Percentiles rank a stretch among this genome's conserved stretches.
Conservation (phyloP, 92 coral and sea anemone genomes). For the Porites rus region DNA sequence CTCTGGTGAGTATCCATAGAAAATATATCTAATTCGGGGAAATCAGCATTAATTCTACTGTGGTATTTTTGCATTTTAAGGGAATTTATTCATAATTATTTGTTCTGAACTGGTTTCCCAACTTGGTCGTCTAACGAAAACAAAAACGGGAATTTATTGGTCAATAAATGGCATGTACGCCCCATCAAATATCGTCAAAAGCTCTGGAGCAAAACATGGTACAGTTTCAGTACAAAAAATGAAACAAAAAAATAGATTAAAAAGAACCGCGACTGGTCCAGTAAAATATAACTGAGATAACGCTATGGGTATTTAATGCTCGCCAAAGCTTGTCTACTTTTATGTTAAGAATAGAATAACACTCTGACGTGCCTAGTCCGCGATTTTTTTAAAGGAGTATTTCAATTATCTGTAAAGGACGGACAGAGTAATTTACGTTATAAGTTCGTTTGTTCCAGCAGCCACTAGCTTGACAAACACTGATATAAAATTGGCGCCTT, state of each 20-base stretch:
- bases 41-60: neutral
- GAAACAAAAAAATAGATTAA: neutral
- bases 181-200: neutral
- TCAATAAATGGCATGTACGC: neutral
- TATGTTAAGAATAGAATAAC: too few relatives aligned
- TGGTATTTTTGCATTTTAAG: neutral
- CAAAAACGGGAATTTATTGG: constrained; percentile 8
- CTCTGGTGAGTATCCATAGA: neutral
- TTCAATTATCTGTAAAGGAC: constrained; percentile 16
- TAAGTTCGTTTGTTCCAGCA: constrained; percentile 11
- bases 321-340: too few relatives aligned
- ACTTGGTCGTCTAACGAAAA: neutral
- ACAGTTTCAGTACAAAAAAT: neutral
- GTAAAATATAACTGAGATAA: neutral
- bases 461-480: constrained; percentile 15
- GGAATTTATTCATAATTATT: constrained; percentile 6
- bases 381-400: neutral
- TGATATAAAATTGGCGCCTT: constrained; percentile 7
- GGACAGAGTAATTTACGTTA: neutral
- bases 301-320: too few relatives aligned
- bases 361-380: too few relatives aligned
- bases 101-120: neutral
- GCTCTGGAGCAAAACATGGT: neutral
- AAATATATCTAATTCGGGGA: constrained; percentile 1
- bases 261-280: neutral